Conservation (phyloP, 2,888 invertebrate species). For the Adelphocoris suturalis region DNA sequence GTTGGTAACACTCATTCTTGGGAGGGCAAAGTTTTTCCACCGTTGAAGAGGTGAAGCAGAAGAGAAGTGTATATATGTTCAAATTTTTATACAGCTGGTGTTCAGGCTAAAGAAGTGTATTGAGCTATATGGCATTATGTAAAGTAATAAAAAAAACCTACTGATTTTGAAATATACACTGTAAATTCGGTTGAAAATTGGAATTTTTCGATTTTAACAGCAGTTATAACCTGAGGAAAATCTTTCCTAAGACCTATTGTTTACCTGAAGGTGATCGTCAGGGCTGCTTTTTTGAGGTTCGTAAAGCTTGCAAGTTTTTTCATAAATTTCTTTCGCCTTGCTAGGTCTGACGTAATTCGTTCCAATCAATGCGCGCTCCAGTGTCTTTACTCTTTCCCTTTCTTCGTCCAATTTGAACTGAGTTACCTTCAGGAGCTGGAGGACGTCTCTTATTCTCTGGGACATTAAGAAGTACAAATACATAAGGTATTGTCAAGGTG, state of each 20-base stretch:
- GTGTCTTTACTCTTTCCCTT: conserved; percentile 8
- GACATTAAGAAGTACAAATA: not conserved
- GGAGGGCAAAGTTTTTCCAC: too few species aligned
- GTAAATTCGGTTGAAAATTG: too few species aligned
- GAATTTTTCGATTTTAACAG: too few species aligned
- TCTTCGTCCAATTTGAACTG: conserved; percentile 44
- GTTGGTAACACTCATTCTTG: too few species aligned
- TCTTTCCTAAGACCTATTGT: not conserved
- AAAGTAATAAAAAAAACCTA: too few species aligned
- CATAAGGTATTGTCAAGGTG: not conserved
- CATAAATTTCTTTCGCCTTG: conserved; percentile 26
- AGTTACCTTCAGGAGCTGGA: conserved; percentile 6
- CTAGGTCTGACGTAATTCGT: conserved; percentile 22
- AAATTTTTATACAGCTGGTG: too few species aligned
- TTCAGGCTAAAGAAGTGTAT: too few species aligned
- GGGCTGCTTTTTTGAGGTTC: conserved; percentile 2
- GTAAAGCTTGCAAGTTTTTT: conserved; percentile 1
- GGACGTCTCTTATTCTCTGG: conserved; percentile 32
- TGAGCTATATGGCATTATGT: too few species aligned
- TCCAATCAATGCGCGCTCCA: conserved; percentile 35
- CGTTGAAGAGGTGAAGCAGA: too few species aligned
- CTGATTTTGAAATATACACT: too few species aligned
- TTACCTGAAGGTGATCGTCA: conserved; percentile 35
- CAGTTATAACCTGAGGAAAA: too few species aligned
- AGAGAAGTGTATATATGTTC: too few species aligned